A percentile compares a stretch with the other conserved stretches of the same genome.
Evolutionary conservation across 2,797 vertebrate genomes (phyloP).

Genomic region (Sparus aurata): DNA sequence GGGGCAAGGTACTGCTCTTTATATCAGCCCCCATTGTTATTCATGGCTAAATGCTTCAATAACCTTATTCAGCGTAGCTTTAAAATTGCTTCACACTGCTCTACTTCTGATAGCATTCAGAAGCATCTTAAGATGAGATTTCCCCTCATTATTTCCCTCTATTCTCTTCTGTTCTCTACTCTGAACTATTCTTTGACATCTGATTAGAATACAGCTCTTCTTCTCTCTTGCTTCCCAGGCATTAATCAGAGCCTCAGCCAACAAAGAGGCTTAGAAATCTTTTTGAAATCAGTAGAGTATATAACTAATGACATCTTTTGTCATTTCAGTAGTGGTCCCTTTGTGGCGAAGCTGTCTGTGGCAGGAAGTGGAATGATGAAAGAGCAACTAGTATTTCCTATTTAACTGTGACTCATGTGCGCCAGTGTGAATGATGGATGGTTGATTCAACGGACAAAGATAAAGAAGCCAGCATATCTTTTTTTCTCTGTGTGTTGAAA

Average conservation of each 20-base stretch:
- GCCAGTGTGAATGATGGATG: neutral
- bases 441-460: neutral
- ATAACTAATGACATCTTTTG: slow-evolving; percentile 10
- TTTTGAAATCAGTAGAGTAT: neutral
- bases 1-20: neutral
- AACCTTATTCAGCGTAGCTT: slow-evolving; percentile 17
- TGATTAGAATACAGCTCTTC: neutral
- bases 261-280: slow-evolving; percentile 12
- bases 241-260: neutral
- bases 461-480: neutral
- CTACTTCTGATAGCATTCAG: slow-evolving; percentile 6
- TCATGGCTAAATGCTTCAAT: slow-evolving; percentile 15
- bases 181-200: neutral
- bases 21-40: slow-evolving; percentile 7
- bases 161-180: neutral
- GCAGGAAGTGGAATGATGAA: slow-evolving; percentile 3
- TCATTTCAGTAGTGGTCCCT: neutral
- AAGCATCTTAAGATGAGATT: neutral
- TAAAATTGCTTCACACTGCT: slow-evolving; percentile 10
- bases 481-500: neutral
- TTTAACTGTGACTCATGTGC: neutral
- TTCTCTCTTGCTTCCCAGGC: neutral
- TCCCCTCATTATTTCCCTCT: neutral
- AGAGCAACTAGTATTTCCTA: neutral
- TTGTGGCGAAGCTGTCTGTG: slow-evolving; percentile 2